Conservation (phyloP, 2,113 vertebrate genomes). For the Isurus oxyrinchus region DNA sequence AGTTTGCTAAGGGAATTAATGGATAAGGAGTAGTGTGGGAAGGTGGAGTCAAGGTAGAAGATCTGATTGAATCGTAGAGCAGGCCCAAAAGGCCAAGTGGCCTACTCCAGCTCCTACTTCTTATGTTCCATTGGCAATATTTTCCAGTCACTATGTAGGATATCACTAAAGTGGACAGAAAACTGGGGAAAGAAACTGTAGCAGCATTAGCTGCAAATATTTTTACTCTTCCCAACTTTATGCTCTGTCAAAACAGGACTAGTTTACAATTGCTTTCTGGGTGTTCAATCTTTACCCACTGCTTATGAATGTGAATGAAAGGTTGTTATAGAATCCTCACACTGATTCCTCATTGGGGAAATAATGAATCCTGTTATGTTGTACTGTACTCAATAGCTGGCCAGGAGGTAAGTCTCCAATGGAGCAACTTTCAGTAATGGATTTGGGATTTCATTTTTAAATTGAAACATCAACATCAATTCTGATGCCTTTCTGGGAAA, state of each 20-base stretch:
- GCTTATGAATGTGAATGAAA: not conserved
- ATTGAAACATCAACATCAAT: not conserved
- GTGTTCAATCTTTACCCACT: not conserved
- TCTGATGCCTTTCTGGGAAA: not conserved
- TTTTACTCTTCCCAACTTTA: not conserved
- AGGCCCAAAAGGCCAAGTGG: not conserved
- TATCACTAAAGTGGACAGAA: not conserved
- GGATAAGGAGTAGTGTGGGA: not conserved
- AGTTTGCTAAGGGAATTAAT: too few relatives aligned
- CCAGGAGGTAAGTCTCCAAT: not conserved
- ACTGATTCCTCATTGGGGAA: not conserved
- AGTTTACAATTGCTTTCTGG: not conserved
- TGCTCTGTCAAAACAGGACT: not conserved
- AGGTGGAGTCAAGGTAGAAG: not conserved
- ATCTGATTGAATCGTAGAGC: not conserved
- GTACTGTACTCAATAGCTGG: not conserved
- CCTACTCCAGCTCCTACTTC: not conserved
- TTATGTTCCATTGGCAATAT: not conserved
- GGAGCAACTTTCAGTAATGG: not conserved
- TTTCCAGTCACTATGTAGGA: not conserved
- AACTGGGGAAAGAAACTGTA: not conserved
- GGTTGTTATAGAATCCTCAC: not conserved
- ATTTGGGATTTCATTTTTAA: not conserved
- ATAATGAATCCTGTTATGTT: not conserved
- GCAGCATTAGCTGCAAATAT: not conserved